Conservation (phyloP, 2,797 vertebrate genomes). For the Fratercula arctica region DNA sequence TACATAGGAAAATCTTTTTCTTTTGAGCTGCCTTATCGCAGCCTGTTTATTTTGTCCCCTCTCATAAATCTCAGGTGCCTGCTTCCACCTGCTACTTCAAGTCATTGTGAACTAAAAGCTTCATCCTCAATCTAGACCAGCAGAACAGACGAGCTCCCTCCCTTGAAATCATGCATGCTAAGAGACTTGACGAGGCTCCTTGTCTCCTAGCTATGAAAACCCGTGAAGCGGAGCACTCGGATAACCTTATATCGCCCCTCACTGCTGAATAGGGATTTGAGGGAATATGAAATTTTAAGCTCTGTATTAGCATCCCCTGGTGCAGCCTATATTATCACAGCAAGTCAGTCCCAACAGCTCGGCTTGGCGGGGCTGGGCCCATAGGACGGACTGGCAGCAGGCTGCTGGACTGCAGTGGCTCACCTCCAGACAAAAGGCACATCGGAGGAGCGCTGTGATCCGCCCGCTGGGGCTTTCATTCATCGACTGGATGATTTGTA, state of each 20-base stretch:
- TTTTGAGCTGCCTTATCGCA: not conserved
- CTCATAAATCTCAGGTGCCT: not conserved
- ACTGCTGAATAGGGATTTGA: not conserved
- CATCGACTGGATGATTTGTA: fast-evolving
- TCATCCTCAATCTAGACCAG: not conserved
- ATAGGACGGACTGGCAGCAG: not conserved
- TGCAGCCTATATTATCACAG: no score
- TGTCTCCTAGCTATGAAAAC: not conserved
- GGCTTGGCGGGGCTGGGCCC: not conserved
- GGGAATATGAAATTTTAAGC: not conserved
- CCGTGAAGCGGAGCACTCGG: fast-evolving
- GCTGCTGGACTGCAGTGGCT: not conserved
- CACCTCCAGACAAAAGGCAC: not conserved
- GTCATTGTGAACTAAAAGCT: no score
- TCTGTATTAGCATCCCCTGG: not conserved
- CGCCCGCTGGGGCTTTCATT: fast-evolving
- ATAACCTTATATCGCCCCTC: not conserved
- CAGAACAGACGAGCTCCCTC: not conserved
- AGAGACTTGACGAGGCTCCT: not conserved
- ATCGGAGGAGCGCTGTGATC: not conserved
- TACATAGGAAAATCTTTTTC: not conserved
- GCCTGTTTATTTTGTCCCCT: no score
- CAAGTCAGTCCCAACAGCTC: not conserved
- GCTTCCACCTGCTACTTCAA: not conserved
- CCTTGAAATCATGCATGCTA: not conserved